Conservation (phyloP, 1,140 invertebrate species). For the Magallana gigas region DNA sequence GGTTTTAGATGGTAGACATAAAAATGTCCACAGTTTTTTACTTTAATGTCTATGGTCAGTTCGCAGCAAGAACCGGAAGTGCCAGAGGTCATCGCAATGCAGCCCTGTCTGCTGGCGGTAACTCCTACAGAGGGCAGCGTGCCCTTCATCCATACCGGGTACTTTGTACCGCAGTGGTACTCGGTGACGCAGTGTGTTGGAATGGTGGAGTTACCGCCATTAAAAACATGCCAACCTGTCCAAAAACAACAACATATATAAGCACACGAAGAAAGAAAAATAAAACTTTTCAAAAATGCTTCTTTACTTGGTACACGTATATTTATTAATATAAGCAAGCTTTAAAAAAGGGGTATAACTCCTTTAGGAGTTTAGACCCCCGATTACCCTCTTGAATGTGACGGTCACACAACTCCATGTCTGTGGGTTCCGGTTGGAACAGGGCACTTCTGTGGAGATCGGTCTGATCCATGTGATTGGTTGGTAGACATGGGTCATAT, state of each 20-base stretch:
- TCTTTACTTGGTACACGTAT: no score
- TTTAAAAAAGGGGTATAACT: no score
- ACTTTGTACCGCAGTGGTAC: conserved; percentile 63
- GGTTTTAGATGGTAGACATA: conserved; percentile 59
- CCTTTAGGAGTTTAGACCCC: not conserved
- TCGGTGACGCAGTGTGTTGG: conserved; percentile 55
- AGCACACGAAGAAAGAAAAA: no score
- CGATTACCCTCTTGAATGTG: conserved; percentile 19
- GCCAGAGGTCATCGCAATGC: conserved; percentile 37
- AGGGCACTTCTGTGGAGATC: conserved; percentile 56
- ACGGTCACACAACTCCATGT: conserved; percentile 58
- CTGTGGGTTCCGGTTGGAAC: conserved; percentile 48
- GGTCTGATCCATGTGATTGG: conserved; percentile 15
- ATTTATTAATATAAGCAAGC: no score
- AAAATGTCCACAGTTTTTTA: conserved; percentile 61
- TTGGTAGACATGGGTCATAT: conserved; percentile 45
- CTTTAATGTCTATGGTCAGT: conserved; percentile 18
- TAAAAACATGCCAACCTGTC: conserved; percentile 59
- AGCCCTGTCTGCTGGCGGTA: conserved; percentile 46
- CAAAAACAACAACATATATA: not conserved
- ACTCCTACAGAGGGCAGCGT: conserved; percentile 38
- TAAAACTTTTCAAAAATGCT: no score
- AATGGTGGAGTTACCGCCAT: conserved; percentile 52
- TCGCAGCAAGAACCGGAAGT: conserved; percentile 50
- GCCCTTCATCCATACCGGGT: conserved; percentile 63